A percentile compares a stretch with the other conserved stretches of the same genome.
These are phyloP conservation scores for Halocynthia aurantium DNA, from an alignment of 23 tunicate genomes.

Conservation along the genomic window DNA sequence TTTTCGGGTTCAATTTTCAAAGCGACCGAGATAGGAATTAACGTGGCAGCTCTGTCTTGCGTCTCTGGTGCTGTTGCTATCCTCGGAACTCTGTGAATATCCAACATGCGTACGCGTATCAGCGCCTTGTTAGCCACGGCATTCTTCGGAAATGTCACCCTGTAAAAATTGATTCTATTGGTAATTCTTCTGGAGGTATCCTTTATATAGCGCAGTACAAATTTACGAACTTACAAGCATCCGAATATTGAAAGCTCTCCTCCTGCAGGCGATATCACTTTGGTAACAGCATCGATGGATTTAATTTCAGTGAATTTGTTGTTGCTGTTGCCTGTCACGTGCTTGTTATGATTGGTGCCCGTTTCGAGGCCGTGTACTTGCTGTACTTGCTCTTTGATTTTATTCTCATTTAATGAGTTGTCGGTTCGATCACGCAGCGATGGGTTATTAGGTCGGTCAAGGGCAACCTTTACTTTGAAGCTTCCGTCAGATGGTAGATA, in stretches of 20 bases:
- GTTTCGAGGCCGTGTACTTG: too few relatives aligned
- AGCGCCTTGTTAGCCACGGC: slow-evolving; percentile 53
- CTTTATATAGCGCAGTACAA: slow-evolving; percentile 4
- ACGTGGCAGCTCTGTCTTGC: slow-evolving; percentile 17
- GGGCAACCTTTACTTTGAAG: too few relatives aligned
- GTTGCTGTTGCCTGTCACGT: too few relatives aligned
- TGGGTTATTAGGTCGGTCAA: too few relatives aligned
- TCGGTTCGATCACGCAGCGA: too few relatives aligned
- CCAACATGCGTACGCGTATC: slow-evolving; percentile 54
- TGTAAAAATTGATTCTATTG: slow-evolving; percentile 9
- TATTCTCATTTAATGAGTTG: too few relatives aligned
- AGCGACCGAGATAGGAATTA: slow-evolving; percentile 76
- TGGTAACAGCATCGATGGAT: slow-evolving; percentile 34
- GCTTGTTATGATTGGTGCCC: too few relatives aligned
- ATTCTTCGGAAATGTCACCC: slow-evolving; percentile 78
- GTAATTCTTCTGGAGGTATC: neutral
- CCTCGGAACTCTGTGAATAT: slow-evolving; percentile 49
- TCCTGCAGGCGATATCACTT: slow-evolving; percentile 70
- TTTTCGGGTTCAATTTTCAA: slow-evolving; percentile 60
- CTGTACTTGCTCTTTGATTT: too few relatives aligned
- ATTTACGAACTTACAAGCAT: slow-evolving; percentile 32
- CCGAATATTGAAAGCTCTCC: slow-evolving; percentile 50
- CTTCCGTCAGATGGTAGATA: too few relatives aligned
- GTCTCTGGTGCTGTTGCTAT: neutral
- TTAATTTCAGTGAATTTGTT: too few relatives aligned